phyloP scores from a whole-genome alignment of 2,888 invertebrate genomes.

The Deilephila elpenor region DNA sequence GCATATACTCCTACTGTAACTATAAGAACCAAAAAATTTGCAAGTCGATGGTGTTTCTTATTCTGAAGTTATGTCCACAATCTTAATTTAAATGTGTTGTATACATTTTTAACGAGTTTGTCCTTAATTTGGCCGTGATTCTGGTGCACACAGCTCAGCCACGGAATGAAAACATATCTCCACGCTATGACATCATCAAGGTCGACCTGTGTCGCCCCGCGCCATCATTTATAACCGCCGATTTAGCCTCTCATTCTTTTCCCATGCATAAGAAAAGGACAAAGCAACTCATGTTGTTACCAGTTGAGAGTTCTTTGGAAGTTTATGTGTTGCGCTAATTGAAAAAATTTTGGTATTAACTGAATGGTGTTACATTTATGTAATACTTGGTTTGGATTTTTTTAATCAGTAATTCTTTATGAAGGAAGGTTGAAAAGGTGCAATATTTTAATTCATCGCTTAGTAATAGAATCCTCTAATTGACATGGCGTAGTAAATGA shows the following conservation, averaged over 20 bases:
- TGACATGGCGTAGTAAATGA: no score
- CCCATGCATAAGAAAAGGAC: slow-evolving; percentile 9
- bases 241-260: slow-evolving; percentile 27
- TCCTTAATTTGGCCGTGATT: slow-evolving; percentile 5
- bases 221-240: slow-evolving; percentile 30
- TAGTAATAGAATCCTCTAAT: no score
- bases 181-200: slow-evolving; percentile 78
- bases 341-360: slow-evolving; percentile 3
- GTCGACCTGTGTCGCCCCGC: slow-evolving; percentile 59
- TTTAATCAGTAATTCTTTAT: not conserved
- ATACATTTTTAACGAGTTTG: not conserved
- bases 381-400: not conserved
- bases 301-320: slow-evolving; percentile 19
- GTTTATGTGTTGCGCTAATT: slow-evolving; percentile 26
- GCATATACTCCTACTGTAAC: no score
- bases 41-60: no score
- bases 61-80: no score
- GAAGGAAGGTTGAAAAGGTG: no score
- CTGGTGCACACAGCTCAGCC: slow-evolving; percentile 27
- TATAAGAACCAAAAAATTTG: no score
- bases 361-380: not conserved
- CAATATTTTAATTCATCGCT: no score
- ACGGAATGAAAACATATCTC: slow-evolving; percentile 61
- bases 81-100: not conserved
- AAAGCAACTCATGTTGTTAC: slow-evolving; percentile 2